phyloP scores from a whole-genome alignment of 2,113 vertebrate species.

The Vanacampus margaritifer region DNA sequence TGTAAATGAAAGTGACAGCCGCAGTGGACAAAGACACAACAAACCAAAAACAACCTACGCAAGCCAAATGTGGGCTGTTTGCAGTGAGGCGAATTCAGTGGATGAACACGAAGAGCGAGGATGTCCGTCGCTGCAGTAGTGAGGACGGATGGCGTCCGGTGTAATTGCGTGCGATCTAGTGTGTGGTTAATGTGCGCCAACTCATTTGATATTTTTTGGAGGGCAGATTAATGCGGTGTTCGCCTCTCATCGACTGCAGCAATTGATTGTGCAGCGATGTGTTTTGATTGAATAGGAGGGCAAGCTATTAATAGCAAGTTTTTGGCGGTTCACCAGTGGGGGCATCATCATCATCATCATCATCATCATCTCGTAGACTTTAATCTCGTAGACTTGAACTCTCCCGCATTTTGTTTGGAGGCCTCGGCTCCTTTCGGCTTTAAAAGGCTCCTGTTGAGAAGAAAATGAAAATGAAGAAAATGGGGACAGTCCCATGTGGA shows the following conservation, averaged over 20 bases:
- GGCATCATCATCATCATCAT: not conserved
- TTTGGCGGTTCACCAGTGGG: slow-evolving; percentile 4
- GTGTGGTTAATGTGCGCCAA: slow-evolving; percentile 11
- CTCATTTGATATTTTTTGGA: slow-evolving; percentile 23
- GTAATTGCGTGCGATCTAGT: slow-evolving; percentile 3
- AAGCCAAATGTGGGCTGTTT: not conserved
- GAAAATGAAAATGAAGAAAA: too few relatives aligned
- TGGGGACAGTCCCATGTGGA: not conserved
- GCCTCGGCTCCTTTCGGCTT: not conserved
- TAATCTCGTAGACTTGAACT: too few relatives aligned
- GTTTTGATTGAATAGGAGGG: slow-evolving; percentile 35
- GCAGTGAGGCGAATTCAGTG: slow-evolving; percentile 7
- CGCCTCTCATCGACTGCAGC: slow-evolving; percentile 23
- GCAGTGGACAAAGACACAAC: not conserved
- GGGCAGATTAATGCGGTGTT: slow-evolving; percentile 14
- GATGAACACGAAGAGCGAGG: slow-evolving; percentile 22
- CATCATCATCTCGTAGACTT: not conserved
- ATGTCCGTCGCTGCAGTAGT: not conserved
- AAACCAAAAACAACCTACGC: not conserved
- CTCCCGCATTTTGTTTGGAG: slow-evolving; percentile 22
- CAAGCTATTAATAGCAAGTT: slow-evolving; percentile 35
- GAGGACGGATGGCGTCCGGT: slow-evolving; percentile 19
- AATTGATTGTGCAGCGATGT: slow-evolving; percentile 47
- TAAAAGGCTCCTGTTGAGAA: not conserved
- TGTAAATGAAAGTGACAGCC: not conserved